phyloP scores from a whole-genome alignment of 2,113 vertebrate genomes.

The Elaphurus davidianus region DNA sequence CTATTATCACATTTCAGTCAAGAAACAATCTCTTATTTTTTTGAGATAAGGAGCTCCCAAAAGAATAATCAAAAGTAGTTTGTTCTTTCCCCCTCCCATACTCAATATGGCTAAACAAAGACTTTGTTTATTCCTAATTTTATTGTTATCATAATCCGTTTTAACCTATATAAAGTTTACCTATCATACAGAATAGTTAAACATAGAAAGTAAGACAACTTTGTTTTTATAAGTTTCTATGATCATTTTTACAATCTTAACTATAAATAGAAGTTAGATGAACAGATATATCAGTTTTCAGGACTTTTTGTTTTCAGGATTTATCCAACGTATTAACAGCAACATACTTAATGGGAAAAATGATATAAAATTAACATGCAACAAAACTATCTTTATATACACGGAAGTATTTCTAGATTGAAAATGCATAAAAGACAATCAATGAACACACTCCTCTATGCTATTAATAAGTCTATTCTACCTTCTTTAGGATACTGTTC shows the following conservation, averaged over 20 bases:
- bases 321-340: slow-evolving; percentile 6
- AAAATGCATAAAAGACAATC: not conserved
- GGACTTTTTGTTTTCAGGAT: not conserved
- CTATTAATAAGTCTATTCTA: not conserved
- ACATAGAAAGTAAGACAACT: not conserved
- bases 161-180: not conserved
- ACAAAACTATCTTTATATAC: slow-evolving; percentile 6
- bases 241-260: not conserved
- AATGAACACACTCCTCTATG: not conserved
- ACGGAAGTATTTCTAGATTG: not conserved
- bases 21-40: not conserved
- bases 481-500: not conserved
- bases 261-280: not conserved
- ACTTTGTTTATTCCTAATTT: slow-evolving; percentile 3
- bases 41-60: not conserved
- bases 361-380: not conserved
- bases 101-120: not conserved
- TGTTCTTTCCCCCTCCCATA: not conserved
- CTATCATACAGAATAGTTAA: not conserved
- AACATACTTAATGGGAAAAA: slow-evolving; percentile 12
- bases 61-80: slow-evolving; percentile 3
- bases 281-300: not conserved
- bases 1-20: not conserved
- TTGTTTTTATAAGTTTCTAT: slow-evolving; percentile 17
- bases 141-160: not conserved